A percentile compares a stretch with the other conserved stretches of the same genome.
Conservation (phyloP, 2,113 vertebrate genomes). For the Hyaena hyaena region DNA sequence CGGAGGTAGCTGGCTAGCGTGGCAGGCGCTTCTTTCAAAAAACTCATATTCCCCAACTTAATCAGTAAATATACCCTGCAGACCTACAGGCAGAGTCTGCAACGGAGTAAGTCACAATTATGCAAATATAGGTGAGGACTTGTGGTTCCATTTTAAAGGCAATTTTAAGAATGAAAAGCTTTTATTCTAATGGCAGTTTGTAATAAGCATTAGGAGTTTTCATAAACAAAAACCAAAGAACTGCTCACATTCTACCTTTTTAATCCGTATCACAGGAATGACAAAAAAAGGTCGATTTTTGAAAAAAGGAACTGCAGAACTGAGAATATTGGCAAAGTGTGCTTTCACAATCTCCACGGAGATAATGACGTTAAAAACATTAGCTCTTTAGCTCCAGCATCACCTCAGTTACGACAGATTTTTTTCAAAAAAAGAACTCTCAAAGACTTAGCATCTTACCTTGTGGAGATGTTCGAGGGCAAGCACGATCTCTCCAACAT, state of each 20-base stretch:
- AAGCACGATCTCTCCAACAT: slow-evolving; percentile 96
- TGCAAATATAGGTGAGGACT: not conserved
- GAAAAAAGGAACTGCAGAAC: not conserved
- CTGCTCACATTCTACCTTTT: not conserved
- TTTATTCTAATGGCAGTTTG: not conserved
- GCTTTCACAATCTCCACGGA: not conserved
- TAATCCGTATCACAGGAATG: not conserved
- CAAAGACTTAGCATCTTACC: slow-evolving; percentile 85
- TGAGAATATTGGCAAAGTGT: not conserved
- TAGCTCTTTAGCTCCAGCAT: not conserved
- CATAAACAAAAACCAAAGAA: not conserved
- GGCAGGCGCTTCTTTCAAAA: not conserved
- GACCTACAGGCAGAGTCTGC: not conserved
- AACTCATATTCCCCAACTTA: not conserved
- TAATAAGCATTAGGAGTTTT: not conserved
- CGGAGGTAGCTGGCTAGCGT: not conserved
- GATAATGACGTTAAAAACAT: not conserved
- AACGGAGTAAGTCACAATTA: not conserved
- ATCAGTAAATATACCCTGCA: not conserved
- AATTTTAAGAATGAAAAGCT: not conserved
- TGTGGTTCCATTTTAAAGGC: not conserved
- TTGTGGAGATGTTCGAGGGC: slow-evolving; percentile 97
- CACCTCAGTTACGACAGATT: not conserved
- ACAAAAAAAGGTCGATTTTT: not conserved
- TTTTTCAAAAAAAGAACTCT: not conserved